phyloP scores from a whole-genome alignment of 2,888 invertebrate species.

The Sturmia bella region DNA sequence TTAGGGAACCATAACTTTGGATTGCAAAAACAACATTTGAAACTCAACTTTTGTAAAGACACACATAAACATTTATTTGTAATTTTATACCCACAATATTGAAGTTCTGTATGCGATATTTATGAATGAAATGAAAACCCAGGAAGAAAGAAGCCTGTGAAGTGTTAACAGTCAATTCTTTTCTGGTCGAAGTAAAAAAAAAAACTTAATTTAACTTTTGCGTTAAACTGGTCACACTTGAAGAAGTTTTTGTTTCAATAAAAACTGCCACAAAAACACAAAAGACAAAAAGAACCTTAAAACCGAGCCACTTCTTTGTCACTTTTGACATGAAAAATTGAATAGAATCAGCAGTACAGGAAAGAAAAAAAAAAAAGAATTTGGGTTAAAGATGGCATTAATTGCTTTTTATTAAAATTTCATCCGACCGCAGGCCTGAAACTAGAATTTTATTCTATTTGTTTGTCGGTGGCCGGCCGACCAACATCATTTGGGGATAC shows the following conservation, averaged over 20 bases:
- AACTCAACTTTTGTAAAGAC: not conserved
- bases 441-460: not conserved
- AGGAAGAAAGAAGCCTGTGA: constrained; percentile 60
- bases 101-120: not conserved
- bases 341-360: not conserved
- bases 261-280: constrained; percentile 24
- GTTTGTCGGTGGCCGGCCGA: constrained; percentile 5
- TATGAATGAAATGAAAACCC: constrained; percentile 54
- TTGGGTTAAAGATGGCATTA: constrained; percentile 45
- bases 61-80: not conserved
- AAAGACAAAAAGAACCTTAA: constrained; percentile 2
- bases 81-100: constrained; percentile 1
- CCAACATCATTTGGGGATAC: constrained; percentile 30
- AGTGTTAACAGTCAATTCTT: constrained; percentile 52
- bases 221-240: constrained; percentile 63
- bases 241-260: constrained; percentile 52
- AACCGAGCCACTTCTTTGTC: constrained; percentile 14
- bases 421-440: constrained; percentile 26
- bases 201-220: constrained; percentile 63
- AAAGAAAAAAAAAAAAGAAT: not conserved
- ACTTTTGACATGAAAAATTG: constrained; percentile 25
- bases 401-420: constrained; percentile 60
- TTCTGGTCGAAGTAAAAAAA: constrained; percentile 24
- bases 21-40: constrained; percentile 4
- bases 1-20: constrained; percentile 41